Base-by-base conservation (phyloP, 2,113 vertebrate genomes). In the Dryoscopus gambensis region DNA sequence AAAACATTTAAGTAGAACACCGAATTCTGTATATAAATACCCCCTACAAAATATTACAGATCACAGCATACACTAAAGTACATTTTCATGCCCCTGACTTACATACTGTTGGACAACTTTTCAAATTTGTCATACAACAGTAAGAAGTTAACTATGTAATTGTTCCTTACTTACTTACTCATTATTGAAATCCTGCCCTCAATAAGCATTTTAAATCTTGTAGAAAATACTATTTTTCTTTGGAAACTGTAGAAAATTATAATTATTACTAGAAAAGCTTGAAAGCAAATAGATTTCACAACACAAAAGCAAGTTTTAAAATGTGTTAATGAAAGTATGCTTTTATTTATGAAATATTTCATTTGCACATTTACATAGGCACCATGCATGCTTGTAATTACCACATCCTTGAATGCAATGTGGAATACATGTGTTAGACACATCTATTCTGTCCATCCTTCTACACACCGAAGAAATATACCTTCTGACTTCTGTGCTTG, bases 371-470 rank as follows among this genome's bases (percentile, higher is more conserved):
- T 84, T 69, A 35, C 3, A 1, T 2, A 44, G 37, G 17, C 22
- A 74, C 5, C n/a, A 31, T 6, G 19, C 0, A 0, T 23, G 27
- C 33, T 21, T 42, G 22, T 5, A 77, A 65, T 49, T 52, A 31
- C 9, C 31, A 62, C 1, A 2, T 47, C 40, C 27, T 76, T 40
- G 44, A 52, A 52, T 11, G 30, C 31, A 60, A 28, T 20, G 10
- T 5, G 11, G 18, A 52, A 13, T 33, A 15, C 16, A 0, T 23
- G 24, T 22, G 4, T 37, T 11, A 68, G 11, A 53, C 21, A 39
- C 8, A 2, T 33, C 35, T 3, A 0, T 40, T 76, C 52, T 23
- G 24, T 31, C n/a, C 47, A 53, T 14, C 17, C 17, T 81, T 49
- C 17, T 13, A 52, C 4, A 19, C 2, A 7, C 13, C 33, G 11